phyloP scores from a whole-genome alignment of 2,113 vertebrate genomes.

The Acrocephalus arundinaceus region DNA sequence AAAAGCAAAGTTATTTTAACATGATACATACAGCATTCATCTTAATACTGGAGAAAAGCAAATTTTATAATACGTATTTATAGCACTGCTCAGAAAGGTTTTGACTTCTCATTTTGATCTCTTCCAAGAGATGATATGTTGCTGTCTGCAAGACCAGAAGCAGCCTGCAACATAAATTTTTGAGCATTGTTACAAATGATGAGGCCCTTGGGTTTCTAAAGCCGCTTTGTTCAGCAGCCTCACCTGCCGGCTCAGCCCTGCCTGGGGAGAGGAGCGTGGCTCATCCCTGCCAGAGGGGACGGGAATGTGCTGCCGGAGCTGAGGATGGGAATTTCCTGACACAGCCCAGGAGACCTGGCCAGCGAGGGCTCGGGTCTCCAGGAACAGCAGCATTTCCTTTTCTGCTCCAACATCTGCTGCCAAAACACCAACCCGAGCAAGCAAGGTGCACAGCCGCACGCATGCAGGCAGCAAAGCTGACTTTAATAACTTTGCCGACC shows the following conservation, averaged over 20 bases:
- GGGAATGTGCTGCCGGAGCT: rapidly evolving
- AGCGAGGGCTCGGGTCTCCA: rapidly evolving
- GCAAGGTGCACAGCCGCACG: rapidly evolving
- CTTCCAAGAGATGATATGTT: rapidly evolving
- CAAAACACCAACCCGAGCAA: rapidly evolving
- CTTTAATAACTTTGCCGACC: background rate
- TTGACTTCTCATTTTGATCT: rapidly evolving
- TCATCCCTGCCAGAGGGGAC: background rate
- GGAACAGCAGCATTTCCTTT: background rate
- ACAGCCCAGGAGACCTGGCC: too few species aligned
- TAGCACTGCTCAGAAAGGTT: too few species aligned
- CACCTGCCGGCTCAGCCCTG: background rate
- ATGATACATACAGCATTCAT: too few species aligned
- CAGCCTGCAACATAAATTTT: rapidly evolving
- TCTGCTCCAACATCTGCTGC: background rate
- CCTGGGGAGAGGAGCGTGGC: rapidly evolving
- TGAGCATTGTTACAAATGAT: rapidly evolving
- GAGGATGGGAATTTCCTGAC: rapidly evolving
- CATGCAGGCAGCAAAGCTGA: rapidly evolving
- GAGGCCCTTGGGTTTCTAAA: background rate
- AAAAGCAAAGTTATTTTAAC: too few species aligned
- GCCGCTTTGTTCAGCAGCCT: background rate
- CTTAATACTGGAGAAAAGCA: too few species aligned
- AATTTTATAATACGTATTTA: too few species aligned
- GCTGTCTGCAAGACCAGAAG: background rate